Evolutionary conservation across 2,797 vertebrate species (phyloP).

Genomic region (Acanthiza pusilla): DNA sequence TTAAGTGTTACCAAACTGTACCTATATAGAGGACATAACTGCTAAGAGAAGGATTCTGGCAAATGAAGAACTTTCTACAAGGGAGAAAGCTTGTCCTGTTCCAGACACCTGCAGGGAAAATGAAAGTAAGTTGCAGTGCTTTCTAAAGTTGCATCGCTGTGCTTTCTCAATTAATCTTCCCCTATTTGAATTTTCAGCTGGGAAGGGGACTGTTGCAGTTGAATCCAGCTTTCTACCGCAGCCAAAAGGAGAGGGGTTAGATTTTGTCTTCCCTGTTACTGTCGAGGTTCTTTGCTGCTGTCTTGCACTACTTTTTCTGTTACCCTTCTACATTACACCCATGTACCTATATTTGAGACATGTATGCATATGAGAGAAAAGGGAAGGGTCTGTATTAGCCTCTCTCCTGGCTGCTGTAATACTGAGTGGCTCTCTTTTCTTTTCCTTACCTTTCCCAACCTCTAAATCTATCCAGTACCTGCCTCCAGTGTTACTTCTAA

Average conservation of each 20-base stretch:
- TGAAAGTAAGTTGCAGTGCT: neutral
- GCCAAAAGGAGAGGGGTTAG: neutral
- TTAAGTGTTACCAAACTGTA: neutral
- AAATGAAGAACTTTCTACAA: neutral
- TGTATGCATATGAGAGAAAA: neutral
- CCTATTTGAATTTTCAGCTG: neutral
- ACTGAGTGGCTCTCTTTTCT: neutral
- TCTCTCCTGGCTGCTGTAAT: neutral
- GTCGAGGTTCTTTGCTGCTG: neutral
- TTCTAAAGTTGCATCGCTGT: neutral
- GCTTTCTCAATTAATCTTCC: neutral
- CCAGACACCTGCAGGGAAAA: neutral
- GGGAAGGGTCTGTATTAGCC: neutral
- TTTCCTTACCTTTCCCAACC: neutral
- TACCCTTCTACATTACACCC: neutral
- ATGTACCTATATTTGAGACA: accelerated
- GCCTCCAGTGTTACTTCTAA: conserved; percentile 15
- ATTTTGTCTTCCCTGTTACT: neutral
- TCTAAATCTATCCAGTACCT: neutral
- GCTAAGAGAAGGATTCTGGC: neutral
- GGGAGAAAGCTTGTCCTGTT: neutral
- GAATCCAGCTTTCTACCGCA: neutral
- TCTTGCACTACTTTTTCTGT: neutral
- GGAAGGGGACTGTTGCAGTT: neutral
- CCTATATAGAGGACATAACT: neutral